These are phyloP conservation scores for Araneus ventricosus DNA, from an alignment of 1,140 invertebrate species.

Conservation along the genomic window DNA sequence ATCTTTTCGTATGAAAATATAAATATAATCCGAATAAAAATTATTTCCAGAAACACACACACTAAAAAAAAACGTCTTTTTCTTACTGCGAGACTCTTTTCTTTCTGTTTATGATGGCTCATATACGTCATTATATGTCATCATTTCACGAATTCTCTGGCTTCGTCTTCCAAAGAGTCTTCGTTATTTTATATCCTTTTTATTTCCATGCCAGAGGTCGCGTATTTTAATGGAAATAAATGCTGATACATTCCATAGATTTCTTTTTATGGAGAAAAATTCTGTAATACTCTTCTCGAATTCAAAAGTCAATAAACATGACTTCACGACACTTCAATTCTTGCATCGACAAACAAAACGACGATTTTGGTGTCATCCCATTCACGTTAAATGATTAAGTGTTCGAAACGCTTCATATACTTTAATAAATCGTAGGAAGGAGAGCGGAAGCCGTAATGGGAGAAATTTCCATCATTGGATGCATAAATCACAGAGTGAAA, in stretches of 20 bases:
- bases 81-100: too few relatives aligned
- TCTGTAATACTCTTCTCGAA: conserved; percentile 37
- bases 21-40: too few relatives aligned
- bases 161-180: background rate
- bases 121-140: too few relatives aligned
- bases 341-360: conserved; percentile 49
- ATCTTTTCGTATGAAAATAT: too few relatives aligned
- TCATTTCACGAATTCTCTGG: too few relatives aligned
- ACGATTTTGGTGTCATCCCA: conserved; percentile 17
- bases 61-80: too few relatives aligned
- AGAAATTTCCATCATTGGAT: conserved; percentile 22
- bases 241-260: conserved; percentile 44
- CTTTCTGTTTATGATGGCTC: too few relatives aligned
- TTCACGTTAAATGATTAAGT: conserved; percentile 28
- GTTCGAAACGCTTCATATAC: background rate
- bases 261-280: conserved; percentile 33
- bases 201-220: background rate
- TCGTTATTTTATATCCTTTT: conserved; percentile 39
- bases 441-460: background rate
- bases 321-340: conserved; percentile 5
- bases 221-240: conserved; percentile 66
- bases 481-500: background rate
- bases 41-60: too few relatives aligned
- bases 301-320: conserved; percentile 71
- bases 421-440: background rate